Conservation (phyloP, 2,888 invertebrate species). For the Amiota mariae region DNA sequence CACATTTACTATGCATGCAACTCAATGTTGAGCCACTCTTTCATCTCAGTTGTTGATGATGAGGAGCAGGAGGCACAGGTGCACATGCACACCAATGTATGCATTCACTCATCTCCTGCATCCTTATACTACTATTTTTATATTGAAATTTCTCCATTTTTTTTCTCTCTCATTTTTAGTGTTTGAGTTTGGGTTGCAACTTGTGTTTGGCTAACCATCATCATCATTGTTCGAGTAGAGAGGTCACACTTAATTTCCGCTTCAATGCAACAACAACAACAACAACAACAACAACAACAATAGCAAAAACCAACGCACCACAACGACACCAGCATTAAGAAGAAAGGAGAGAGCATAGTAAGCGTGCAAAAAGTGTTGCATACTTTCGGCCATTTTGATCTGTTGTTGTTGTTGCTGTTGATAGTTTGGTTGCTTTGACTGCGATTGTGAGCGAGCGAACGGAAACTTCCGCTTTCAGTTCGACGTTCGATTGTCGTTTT, state of each 20-base stretch:
- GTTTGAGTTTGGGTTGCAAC: background rate
- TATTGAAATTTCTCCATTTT: background rate
- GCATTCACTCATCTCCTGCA: too few species aligned
- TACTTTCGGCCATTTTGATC: constrained; percentile 53
- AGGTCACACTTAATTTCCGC: constrained; percentile 67
- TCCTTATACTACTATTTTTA: too few species aligned
- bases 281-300: constrained; percentile 32
- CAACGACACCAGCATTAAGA: background rate
- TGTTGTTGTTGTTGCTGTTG: constrained; percentile 24
- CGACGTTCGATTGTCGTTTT: constrained; percentile 32
- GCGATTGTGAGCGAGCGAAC: background rate
- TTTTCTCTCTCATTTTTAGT: background rate
- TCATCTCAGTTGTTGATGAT: too few species aligned
- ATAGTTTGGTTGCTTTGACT: constrained; percentile 9
- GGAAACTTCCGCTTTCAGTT: constrained; percentile 64
- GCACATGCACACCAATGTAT: background rate
- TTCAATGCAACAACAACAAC: constrained; percentile 46
- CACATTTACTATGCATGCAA: constrained; percentile 11
- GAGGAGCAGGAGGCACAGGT: background rate
- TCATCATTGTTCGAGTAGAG: constrained; percentile 44
- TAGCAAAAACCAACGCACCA: constrained; percentile 24
- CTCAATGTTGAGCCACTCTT: background rate
- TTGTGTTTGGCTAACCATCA: background rate
- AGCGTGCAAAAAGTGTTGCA: constrained; percentile 44
- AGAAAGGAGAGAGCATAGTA: background rate